Evolutionary conservation across 2,888 invertebrate genomes (phyloP), one percentile per base, ranked within the genome.

Genomic region (Chrysodeixis includens): DNA sequence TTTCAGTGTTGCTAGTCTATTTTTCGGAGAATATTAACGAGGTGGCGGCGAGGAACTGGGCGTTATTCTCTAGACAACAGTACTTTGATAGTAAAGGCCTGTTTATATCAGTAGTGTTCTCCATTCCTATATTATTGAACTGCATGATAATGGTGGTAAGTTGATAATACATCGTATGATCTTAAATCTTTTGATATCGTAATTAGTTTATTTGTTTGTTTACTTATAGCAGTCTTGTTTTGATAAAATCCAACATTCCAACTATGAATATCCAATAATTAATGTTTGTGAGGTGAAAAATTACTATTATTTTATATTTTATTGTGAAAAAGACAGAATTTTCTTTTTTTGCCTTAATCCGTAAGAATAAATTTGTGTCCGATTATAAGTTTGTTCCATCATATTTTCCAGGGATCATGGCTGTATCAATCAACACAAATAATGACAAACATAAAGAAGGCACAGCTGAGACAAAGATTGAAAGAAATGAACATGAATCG

Each of bases 81-180:
- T 99, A 99, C 91, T 99, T 99, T 90, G 99, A 99, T 90, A 98
- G 98, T 84, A 98, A 98, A 93, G 99, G 99, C 20, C 95, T 99
- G 60, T 99, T 99, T 89, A 98, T 99, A 95, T 99, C 99, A 0
- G 96, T 98, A 12, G 98, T 99, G 22, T 98, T 98, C 92, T 99
- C 98, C n/a, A 97, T 98, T 87, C 99, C 99, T 22, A 97, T 99
- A 85, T 95, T 99, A 66, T 95, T 99, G 60, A 99, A 98, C 92
- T 99, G 98, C 88, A 97, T 99, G 97, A 96, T 99, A 76, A 97
- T 99, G 96, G 98, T 99, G 96, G 98, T 99, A 96, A 97, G 98
- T 97, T 85, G 59, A 79, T 78, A 76, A 54, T 58, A 49, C 44
- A 63, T 76, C 55, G 58, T 63, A 57, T 62, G 59, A 68, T 62